Evolutionary conservation across 2,113 vertebrate species (phyloP).

Genomic region (Tachuris rubrigastra): DNA sequence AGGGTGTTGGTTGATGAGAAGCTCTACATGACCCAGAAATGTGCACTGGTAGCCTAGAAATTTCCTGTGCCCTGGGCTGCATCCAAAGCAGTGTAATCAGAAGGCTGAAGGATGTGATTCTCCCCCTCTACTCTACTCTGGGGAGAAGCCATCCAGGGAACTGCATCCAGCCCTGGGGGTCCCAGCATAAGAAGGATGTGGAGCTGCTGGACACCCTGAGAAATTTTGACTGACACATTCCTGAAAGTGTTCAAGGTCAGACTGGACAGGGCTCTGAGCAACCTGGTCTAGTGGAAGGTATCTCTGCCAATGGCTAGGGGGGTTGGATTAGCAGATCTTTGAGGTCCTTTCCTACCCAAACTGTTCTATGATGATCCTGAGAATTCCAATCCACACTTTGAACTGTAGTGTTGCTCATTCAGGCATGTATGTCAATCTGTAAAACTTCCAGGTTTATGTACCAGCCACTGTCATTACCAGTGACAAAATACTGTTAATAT

Average conservation of each 20-base stretch:
- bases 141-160: neutral
- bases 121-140: neutral
- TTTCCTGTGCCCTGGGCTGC: neutral
- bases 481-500: neutral
- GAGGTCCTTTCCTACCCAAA: neutral
- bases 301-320: neutral
- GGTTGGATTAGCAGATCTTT: neutral
- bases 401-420: rapidly evolving
- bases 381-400: neutral
- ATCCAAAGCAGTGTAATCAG: neutral
- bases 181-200: neutral
- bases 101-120: neutral
- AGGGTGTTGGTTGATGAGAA: neutral
- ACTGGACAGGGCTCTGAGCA: neutral
- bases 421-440: neutral
- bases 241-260: neutral
- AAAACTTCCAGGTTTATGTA: neutral
- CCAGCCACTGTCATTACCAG: rapidly evolving
- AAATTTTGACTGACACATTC: neutral
- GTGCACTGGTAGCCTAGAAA: neutral
- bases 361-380: neutral
- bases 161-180: neutral
- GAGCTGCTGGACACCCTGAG: neutral
- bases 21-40: neutral
- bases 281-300: too few relatives aligned